Evolutionary conservation across 1,140 invertebrate genomes (phyloP), one percentile per base, ranked within the genome.

Genomic region (Drosophila albomicans): DNA sequence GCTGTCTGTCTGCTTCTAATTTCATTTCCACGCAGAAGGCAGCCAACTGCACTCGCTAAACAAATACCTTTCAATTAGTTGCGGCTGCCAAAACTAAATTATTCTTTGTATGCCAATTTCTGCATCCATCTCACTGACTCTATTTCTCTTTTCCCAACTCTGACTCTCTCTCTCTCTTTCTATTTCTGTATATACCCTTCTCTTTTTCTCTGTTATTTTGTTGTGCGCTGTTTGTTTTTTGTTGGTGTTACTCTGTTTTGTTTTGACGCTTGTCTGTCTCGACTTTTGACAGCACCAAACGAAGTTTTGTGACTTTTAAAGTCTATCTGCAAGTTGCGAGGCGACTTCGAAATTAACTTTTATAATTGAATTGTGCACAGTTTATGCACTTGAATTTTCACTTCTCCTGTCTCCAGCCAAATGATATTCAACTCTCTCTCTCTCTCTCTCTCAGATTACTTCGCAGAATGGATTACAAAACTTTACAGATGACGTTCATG

Each of bases 11-110:
- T 69, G 72, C 25, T 28, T 65, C 56, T 75, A 75, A 78, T 75
- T 75, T 70, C 46, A 61, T 69, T 78, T 78, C 57, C 57, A 67
- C 72, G 59, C 64, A 69, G 56, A 51, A 54, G 59, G 49, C 68
- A 64, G 8, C 68, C 49, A 64, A 56, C 68, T 76, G 75, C 69
- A 77, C 35, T 71, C 76, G 66, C 76, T 79, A 79, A 79, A 79
- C 76, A 79, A 79, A 79, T 79, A 79, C 76, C 76, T 79, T 79
- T 79, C 76, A 79, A 79, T 79, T 79, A 79, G 76, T 71, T 79
- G 76, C 66, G 76, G 72, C 73, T 75, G 76, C 62, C 76, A 71
- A 79, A 79, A 75, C 72, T 79, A 79, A 79, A 79, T 79, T 75
- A 78, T 75, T 70, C 72, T 75, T 78, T 71, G 66, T 75, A 65